Conservation (phyloP, 2,113 vertebrate genomes). For the Eubucco bourcierii region DNA sequence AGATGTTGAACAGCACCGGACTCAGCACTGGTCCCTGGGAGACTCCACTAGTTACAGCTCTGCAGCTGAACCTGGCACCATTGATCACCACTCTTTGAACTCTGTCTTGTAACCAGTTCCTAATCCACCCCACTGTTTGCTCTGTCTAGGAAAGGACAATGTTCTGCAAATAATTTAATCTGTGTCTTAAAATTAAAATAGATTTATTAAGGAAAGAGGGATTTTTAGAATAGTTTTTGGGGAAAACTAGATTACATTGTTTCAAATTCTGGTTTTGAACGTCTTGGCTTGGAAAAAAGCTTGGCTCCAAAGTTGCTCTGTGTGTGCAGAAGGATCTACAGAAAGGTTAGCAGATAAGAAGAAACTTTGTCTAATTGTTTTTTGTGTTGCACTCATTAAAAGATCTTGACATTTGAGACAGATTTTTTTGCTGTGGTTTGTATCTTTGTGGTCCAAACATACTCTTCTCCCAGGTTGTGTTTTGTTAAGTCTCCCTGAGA, state of each 20-base stretch:
- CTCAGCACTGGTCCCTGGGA: too few species aligned
- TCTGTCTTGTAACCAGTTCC: too few species aligned
- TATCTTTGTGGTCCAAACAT: background rate
- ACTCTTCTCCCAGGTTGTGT: background rate
- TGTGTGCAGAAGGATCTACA: background rate
- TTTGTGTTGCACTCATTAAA: background rate
- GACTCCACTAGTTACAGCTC: too few species aligned
- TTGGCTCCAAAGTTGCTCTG: background rate
- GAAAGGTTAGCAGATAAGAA: background rate
- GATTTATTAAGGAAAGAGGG: background rate
- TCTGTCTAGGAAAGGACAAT: background rate
- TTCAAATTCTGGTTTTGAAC: background rate
- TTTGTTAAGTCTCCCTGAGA: background rate
- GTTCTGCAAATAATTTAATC: background rate
- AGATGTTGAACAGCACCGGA: too few species aligned
- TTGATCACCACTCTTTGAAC: too few species aligned
- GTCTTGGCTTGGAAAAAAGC: background rate
- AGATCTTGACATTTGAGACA: background rate
- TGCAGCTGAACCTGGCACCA: too few species aligned
- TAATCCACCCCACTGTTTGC: too few species aligned
- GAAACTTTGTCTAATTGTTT: background rate
- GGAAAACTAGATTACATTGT: background rate
- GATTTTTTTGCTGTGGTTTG: background rate
- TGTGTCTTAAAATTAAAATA: background rate
- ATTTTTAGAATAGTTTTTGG: background rate